Percentiles rank a stretch among this genome's conserved stretches.
These are phyloP conservation scores for Misgurnus mizolepis DNA, from an alignment of 2,113 vertebrate species.

Conservation along the genomic window DNA sequence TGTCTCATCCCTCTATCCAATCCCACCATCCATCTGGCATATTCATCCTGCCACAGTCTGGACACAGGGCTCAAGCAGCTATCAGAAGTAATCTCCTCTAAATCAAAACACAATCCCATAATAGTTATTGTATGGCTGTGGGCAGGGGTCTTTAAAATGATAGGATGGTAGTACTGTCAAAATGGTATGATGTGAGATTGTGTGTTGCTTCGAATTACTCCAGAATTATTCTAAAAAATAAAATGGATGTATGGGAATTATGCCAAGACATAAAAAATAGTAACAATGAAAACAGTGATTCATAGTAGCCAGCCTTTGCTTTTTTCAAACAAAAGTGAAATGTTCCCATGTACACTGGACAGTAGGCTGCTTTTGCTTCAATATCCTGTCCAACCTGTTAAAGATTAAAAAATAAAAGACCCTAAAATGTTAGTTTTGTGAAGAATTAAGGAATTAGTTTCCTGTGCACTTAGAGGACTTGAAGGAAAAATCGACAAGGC, in stretches of 20 bases:
- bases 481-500: too few species aligned
- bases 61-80: constrained; percentile 59
- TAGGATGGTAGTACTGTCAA: not conserved
- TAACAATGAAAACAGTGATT: too few species aligned
- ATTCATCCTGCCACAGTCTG: constrained; percentile 48
- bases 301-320: too few species aligned
- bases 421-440: too few species aligned
- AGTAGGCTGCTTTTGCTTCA: too few species aligned
- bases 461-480: too few species aligned
- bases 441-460: too few species aligned
- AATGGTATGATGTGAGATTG: not conserved
- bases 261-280: too few species aligned
- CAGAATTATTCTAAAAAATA: not conserved
- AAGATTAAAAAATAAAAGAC: too few species aligned
- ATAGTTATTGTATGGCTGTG: constrained; percentile 63
- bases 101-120: constrained; percentile 68
- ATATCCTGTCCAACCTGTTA: too few species aligned
- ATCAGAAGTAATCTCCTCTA: constrained; percentile 72
- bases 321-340: too few species aligned
- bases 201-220: not conserved
- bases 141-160: constrained; percentile 43
- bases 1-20: constrained; percentile 56
- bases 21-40: constrained; percentile 68
- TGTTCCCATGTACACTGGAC: too few species aligned
- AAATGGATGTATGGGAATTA: not conserved